Base-by-base conservation (phyloP, 1,140 invertebrate genomes). In the Sesamia nonagrioides region DNA sequence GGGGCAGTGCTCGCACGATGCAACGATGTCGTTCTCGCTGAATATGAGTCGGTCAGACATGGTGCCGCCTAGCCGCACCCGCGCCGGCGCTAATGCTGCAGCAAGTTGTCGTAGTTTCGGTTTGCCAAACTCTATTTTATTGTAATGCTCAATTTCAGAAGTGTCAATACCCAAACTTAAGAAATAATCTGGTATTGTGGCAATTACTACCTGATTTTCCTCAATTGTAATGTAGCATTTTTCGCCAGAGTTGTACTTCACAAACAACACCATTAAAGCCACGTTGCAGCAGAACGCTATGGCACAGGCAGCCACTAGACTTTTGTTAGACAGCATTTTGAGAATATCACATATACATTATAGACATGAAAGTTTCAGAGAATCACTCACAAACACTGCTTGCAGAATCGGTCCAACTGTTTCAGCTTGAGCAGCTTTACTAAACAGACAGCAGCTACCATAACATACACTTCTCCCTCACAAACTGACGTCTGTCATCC, bases 11-110 rank as follows among this genome's bases (percentile, higher is more conserved):
- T 91, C 81, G 73, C 93, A 94, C 4, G 88, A 79, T 4, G 86
- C 63, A n/a, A 84, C 76, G 48, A 50, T 27, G 63, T 90, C 88
- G 61, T 90, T 83, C 27, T 87, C 60, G 82, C 95, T 95, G 79
- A 97, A 97, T 78, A 95, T 95, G 54, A 97, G 90, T 73, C 96
- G 95, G 86, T 97, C 97, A 0, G 97, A 96, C 86, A 96, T 95
- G 45, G 96, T 97, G 0, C 97, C 97, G 42, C 97, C 97, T 18
- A 97, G 85, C 75, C 97, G 95, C 2, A 97, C 88, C 80, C 96
- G 96, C 37, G 96, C 96, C 6, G 97, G 96, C 48, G 95, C 92
- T 48, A 97, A 87, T 21, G 95, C 91, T 72, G 84, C 83, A 3
- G 96, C 95, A 80, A 97, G 89, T 80, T 95, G 95, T 21, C 95